A percentile compares a stretch with the other conserved stretches of the same genome.
These are phyloP conservation scores for Sylvietta virens DNA, from an alignment of 2,113 vertebrate species.

Conservation along the genomic window DNA sequence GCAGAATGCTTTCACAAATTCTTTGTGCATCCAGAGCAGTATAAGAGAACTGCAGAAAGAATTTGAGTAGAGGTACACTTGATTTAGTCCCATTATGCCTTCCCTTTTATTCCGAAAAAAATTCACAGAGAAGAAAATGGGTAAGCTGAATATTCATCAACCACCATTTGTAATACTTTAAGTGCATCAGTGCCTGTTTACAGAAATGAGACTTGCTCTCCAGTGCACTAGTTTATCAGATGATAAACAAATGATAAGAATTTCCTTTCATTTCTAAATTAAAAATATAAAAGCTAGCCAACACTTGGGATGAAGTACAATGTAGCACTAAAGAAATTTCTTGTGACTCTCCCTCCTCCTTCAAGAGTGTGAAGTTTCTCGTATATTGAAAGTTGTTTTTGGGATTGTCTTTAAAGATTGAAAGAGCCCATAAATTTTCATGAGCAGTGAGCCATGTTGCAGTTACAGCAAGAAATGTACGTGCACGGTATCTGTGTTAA, in stretches of 20 bases:
- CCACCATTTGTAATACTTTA: neutral
- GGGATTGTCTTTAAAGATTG: constrained; percentile 3
- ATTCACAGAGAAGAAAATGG: neutral
- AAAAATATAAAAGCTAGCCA: neutral
- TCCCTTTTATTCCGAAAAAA: neutral
- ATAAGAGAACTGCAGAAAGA: neutral
- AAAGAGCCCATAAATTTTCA: constrained; percentile 21
- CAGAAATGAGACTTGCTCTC: neutral
- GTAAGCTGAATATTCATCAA: neutral
- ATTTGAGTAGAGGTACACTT: neutral
- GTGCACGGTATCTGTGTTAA: neutral
- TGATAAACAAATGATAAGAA: neutral
- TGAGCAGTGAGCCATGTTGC: neutral
- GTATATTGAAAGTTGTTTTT: neutral
- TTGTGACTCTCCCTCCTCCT: neutral
- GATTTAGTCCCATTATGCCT: neutral
- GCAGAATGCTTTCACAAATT: neutral
- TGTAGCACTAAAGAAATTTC: neutral
- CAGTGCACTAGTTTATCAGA: neutral
- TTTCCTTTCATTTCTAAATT: neutral
- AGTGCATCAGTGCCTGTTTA: neutral
- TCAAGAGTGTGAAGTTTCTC: neutral
- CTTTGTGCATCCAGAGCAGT: neutral
- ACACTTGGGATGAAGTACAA: neutral
- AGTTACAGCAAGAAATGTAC: neutral